phyloP scores from a whole-genome alignment of 37 sponge, comb jelly and placozoan genomes.

The Geodia barretti region DNA sequence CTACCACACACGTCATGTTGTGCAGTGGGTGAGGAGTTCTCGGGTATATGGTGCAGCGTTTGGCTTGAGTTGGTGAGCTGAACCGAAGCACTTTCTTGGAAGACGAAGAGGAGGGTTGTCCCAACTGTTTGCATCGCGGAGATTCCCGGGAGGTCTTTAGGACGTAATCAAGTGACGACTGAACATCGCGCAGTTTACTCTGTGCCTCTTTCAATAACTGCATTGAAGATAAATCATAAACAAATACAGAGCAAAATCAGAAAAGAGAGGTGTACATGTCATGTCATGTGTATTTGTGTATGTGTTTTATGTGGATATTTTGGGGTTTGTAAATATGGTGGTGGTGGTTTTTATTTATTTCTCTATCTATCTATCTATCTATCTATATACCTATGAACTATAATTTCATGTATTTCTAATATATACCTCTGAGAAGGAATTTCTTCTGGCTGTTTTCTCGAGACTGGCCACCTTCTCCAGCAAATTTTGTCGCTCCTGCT shows the following conservation, averaged over 20 bases:
- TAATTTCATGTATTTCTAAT: too few species aligned
- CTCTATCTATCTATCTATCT: too few species aligned
- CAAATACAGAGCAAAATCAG: too few species aligned
- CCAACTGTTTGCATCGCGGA: not conserved
- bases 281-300: too few species aligned
- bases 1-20: not conserved
- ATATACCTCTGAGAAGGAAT: too few species aligned
- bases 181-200: not conserved
- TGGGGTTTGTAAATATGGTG: too few species aligned
- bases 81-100: not conserved
- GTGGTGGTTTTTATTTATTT: too few species aligned
- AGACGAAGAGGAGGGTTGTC: too few species aligned
- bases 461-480: constrained; percentile 25
- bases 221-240: not conserved
- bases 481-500: constrained; percentile 32
- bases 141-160: not conserved
- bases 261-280: too few species aligned
- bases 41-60: constrained; percentile 1
- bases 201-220: constrained; percentile 15
- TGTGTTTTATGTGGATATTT: too few species aligned
- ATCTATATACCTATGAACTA: too few species aligned
- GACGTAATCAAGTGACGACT: not conserved
- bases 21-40: constrained; percentile 23
- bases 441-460: not conserved
- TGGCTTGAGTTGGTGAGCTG: not conserved